phyloP scores from a whole-genome alignment of 1,140 invertebrate species.

The Bemisia tabaci region DNA sequence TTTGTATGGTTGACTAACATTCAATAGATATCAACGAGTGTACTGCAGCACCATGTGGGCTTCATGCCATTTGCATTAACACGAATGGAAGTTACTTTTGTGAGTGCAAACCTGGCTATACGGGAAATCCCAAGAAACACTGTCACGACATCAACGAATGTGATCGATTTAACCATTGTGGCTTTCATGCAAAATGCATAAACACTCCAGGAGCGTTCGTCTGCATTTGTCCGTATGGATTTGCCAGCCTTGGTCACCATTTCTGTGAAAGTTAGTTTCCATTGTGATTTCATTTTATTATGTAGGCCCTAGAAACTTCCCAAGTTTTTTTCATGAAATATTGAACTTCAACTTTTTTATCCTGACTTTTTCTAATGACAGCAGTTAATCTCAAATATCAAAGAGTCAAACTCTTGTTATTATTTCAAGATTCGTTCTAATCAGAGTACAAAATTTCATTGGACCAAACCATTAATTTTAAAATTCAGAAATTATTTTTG shows the following conservation, averaged over 20 bases:
- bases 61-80: conserved; percentile 58
- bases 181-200: conserved; percentile 53
- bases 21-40: conserved; percentile 40
- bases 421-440: too few relatives aligned
- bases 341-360: too few relatives aligned
- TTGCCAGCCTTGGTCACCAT: conserved; percentile 42
- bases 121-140: conserved; percentile 35
- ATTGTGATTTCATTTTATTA: background rate
- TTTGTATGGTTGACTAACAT: background rate
- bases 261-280: conserved; percentile 62
- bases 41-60: conserved; percentile 43
- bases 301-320: too few relatives aligned
- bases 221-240: conserved; percentile 55
- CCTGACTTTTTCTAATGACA: too few relatives aligned
- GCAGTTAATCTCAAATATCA: too few relatives aligned
- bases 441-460: too few relatives aligned
- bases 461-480: too few relatives aligned
- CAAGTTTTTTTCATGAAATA: too few relatives aligned
- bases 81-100: conserved; percentile 57
- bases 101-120: conserved; percentile 55
- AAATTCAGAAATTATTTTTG: too few relatives aligned
- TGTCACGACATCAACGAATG: conserved; percentile 55
- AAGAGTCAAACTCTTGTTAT: too few relatives aligned
- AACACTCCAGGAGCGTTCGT: conserved; percentile 59
- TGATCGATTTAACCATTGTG: conserved; percentile 42